Conservation (phyloP, 1,140 invertebrate species). For the Fopius arisanus region DNA sequence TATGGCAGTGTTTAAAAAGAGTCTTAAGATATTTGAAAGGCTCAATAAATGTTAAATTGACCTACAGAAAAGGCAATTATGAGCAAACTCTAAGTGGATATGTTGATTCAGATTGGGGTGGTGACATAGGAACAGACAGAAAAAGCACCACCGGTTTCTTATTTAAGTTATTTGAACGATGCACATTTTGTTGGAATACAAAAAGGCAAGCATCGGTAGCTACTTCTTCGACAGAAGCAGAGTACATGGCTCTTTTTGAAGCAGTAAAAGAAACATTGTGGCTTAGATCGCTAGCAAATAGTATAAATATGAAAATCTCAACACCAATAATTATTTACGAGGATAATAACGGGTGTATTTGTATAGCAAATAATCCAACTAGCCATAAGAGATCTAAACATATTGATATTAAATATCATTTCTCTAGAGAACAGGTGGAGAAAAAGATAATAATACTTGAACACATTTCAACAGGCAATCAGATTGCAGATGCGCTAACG, state of each 20-base stretch:
- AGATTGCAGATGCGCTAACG: slow-evolving; percentile 48
- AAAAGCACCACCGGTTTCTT: not conserved
- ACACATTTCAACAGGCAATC: slow-evolving; percentile 59
- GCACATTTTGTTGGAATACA: not conserved
- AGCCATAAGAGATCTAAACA: slow-evolving; percentile 18
- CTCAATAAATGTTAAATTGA: slow-evolving; percentile 45
- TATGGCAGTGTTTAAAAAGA: slow-evolving; percentile 45
- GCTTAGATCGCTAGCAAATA: not conserved
- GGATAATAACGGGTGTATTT: slow-evolving; percentile 19
- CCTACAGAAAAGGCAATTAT: slow-evolving; percentile 29
- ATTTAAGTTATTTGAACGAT: not conserved
- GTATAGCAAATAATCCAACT: slow-evolving; percentile 21
- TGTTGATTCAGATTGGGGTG: slow-evolving; percentile 13
- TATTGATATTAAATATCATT: slow-evolving; percentile 26
- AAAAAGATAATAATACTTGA: slow-evolving; percentile 45
- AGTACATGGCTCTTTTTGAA: slow-evolving; percentile 1
- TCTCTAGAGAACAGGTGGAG: slow-evolving; percentile 18
- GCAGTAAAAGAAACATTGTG: not conserved
- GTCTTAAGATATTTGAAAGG: slow-evolving; percentile 48
- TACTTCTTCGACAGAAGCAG: no score
- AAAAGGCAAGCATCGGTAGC: not conserved
- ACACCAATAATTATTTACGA: not conserved
- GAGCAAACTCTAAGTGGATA: slow-evolving; percentile 27
- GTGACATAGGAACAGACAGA: not conserved
- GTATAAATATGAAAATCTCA: not conserved